A percentile compares a stretch with the other conserved stretches of the same genome.
These are phyloP conservation scores for Aegithalos caudatus DNA, from an alignment of 2,113 vertebrate species.

Conservation along the genomic window DNA sequence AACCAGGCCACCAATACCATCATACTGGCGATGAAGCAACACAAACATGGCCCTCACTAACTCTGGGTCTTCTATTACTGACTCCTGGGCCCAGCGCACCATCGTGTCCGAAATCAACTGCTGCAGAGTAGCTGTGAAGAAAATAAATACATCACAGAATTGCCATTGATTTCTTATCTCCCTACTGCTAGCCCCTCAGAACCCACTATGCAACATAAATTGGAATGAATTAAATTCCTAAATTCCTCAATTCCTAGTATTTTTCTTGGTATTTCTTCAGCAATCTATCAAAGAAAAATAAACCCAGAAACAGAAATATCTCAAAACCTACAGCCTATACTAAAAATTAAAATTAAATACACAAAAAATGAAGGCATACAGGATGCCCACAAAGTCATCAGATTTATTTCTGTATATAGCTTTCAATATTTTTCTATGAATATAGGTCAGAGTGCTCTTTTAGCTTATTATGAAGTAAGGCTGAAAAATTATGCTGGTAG, in stretches of 20 bases:
- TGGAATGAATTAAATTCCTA: neutral
- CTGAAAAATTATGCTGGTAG: neutral
- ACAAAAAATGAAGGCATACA: neutral
- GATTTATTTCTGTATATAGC: neutral
- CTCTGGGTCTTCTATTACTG: slow-evolving; percentile 92
- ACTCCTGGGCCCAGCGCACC: slow-evolving; percentile 97
- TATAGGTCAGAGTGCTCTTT: neutral
- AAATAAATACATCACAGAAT: neutral
- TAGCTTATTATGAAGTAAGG: neutral
- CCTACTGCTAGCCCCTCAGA: neutral
- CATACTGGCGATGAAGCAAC: slow-evolving; percentile 90
- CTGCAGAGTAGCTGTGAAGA: slow-evolving; percentile 84
- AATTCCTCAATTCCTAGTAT: no score
- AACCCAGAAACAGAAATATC: neutral
- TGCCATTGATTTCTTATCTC: neutral
- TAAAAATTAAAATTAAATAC: neutral
- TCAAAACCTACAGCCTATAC: neutral
- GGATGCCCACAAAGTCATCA: neutral
- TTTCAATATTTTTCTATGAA: neutral
- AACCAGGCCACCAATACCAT: slow-evolving; percentile 91
- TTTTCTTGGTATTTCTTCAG: neutral
- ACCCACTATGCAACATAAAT: neutral
- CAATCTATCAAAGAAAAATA: neutral
- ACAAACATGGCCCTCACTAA: slow-evolving; percentile 96
- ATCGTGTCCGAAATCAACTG: slow-evolving; percentile 94